A percentile compares a stretch with the other conserved stretches of the same genome.
Conservation (phyloP, 2,888 invertebrate genomes). For the Dasypolia templi region DNA sequence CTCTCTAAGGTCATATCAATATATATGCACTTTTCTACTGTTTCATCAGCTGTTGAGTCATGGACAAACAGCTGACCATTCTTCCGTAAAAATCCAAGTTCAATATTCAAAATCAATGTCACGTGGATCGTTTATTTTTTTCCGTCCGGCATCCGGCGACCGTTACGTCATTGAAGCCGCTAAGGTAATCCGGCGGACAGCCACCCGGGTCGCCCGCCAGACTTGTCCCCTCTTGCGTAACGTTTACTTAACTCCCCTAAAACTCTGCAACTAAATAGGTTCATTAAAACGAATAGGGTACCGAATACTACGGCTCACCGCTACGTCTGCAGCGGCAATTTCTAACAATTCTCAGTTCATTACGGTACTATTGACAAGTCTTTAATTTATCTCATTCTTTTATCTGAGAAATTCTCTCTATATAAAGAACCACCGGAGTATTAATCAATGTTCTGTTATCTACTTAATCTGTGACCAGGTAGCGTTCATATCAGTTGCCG, state of each 20-base stretch:
- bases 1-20: conserved; percentile 48
- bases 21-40: conserved; percentile 33
- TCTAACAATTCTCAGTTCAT: conserved; percentile 49
- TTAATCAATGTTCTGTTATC: conserved; percentile 65
- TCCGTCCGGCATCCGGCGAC: conserved; percentile 66
- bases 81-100: conserved; percentile 72
- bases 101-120: conserved; percentile 82
- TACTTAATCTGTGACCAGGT: conserved; percentile 58
- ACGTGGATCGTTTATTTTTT: conserved; percentile 69
- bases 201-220: conserved; percentile 77
- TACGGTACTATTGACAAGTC: conserved; percentile 58
- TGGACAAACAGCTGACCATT: conserved; percentile 59
- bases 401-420: conserved; percentile 48
- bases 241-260: conserved; percentile 70
- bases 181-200: conserved; percentile 74
- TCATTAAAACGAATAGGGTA: conserved; percentile 54
- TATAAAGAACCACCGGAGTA: conserved; percentile 50
- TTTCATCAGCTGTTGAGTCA: conserved; percentile 44
- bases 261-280: conserved; percentile 52
- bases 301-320: conserved; percentile 51
- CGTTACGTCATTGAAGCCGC: conserved; percentile 80
- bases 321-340: conserved; percentile 39
- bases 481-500: conserved; percentile 69
- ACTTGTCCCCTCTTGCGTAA: conserved; percentile 82
- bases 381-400: conserved; percentile 60